Percentiles rank a stretch among this genome's conserved stretches.
Conservation (phyloP, 2,113 vertebrate genomes). For the Plecturocebus donacophilus region DNA sequence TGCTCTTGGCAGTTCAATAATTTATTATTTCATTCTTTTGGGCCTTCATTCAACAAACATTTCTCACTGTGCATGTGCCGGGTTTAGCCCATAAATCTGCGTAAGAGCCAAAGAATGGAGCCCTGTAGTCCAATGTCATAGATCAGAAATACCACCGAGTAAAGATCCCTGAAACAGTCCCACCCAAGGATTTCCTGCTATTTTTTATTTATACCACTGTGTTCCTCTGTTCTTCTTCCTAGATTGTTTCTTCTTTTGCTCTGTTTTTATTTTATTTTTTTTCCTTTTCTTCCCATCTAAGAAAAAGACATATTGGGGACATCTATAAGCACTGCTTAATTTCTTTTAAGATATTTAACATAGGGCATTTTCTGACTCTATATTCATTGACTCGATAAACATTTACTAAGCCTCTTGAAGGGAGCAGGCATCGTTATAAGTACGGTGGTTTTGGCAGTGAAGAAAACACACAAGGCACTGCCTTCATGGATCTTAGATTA, state of each 20-base stretch:
- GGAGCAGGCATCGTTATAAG: not conserved
- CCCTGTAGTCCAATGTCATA: not conserved
- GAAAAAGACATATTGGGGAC: not conserved
- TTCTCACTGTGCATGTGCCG: not conserved
- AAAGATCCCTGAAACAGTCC: not conserved
- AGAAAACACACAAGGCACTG: not conserved
- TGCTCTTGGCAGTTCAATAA: not conserved
- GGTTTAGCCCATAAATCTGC: not conserved
- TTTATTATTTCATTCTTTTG: constrained; percentile 8
- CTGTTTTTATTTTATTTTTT: not conserved
- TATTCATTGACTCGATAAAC: not conserved
- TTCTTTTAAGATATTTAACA: not conserved
- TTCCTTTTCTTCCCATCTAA: not conserved
- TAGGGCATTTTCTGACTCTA: not conserved
- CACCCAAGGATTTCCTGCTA: rapidly evolving
- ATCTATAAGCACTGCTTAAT: not conserved
- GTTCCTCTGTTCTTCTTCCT: not conserved
- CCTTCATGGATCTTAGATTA: not conserved
- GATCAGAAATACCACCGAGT: not conserved
- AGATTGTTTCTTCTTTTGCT: not conserved
- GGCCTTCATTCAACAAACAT: not conserved
- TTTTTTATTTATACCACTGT: not conserved
- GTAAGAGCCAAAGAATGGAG: not conserved
- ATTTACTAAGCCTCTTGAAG: not conserved
- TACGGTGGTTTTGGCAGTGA: not conserved